phyloP scores from a whole-genome alignment of 1,140 invertebrate genomes.

The Bombus waltoni region DNA sequence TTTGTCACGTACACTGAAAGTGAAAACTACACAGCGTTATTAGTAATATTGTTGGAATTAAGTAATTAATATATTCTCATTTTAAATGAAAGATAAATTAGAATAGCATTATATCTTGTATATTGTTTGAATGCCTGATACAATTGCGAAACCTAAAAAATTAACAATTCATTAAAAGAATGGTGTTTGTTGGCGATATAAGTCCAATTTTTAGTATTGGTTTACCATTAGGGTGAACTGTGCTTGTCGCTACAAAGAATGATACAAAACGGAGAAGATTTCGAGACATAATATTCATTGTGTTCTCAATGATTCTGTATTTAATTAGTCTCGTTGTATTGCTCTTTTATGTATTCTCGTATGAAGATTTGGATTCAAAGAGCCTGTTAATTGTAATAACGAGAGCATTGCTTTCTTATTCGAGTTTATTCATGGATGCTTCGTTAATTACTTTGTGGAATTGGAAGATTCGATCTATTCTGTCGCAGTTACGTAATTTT shows the following conservation, averaged over 20 bases:
- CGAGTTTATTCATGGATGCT: slow-evolving; percentile 54
- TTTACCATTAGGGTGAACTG: slow-evolving; percentile 54
- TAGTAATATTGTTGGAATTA: neutral
- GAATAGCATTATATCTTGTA: neutral
- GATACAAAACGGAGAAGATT: slow-evolving; percentile 50
- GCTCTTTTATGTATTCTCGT: slow-evolving; percentile 23
- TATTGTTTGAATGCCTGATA: too few species aligned
- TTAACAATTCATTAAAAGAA: neutral
- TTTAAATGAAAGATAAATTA: neutral
- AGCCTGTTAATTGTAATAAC: slow-evolving; percentile 24
- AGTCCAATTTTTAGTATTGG: slow-evolving; percentile 46
- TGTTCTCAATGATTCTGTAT: slow-evolving; percentile 34
- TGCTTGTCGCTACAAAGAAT: slow-evolving; percentile 34
- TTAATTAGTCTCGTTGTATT: neutral
- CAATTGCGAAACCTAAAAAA: neutral
- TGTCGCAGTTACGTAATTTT: slow-evolving; percentile 53
- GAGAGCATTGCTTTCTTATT: slow-evolving; percentile 49
- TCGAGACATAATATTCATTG: slow-evolving; percentile 45
- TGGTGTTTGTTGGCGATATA: slow-evolving; percentile 46
- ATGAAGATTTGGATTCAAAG: slow-evolving; percentile 24
- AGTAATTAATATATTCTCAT: neutral
- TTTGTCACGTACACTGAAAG: neutral
- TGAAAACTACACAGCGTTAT: neutral
- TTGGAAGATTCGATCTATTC: slow-evolving; percentile 42
- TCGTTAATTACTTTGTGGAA: slow-evolving; percentile 50